Evolutionary conservation across 2,113 vertebrate species (phyloP).

Genomic region (Stictonetta naevosa): DNA sequence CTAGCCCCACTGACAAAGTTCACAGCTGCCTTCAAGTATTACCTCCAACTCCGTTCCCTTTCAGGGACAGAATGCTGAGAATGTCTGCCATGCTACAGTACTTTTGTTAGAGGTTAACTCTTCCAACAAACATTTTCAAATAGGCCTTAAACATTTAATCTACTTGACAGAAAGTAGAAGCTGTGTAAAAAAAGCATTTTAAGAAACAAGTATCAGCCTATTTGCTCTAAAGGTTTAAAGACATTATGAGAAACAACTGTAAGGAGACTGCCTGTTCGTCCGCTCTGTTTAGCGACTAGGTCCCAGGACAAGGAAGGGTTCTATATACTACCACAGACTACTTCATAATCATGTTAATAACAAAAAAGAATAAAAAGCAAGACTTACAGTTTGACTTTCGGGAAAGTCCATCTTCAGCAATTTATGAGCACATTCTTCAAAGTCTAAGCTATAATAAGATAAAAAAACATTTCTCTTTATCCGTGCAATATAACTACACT

Average conservation of each 20-base stretch:
- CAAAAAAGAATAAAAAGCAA: neutral
- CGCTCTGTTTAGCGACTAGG: neutral
- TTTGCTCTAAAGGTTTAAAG: neutral
- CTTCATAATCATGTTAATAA: neutral
- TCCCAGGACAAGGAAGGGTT: fast-evolving
- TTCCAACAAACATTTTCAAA: neutral
- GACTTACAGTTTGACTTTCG: slow-evolving; percentile 92
- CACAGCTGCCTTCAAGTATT: neutral
- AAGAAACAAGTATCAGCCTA: neutral
- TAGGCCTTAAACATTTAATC: neutral
- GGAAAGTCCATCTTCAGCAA: slow-evolving; percentile 98
- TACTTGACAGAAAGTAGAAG: neutral
- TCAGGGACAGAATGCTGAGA: neutral
- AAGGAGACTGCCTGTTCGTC: neutral
- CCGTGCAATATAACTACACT: neutral
- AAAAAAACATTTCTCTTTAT: neutral
- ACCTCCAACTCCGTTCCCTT: neutral
- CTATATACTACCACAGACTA: neutral
- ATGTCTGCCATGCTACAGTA: neutral
- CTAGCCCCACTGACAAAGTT: neutral
- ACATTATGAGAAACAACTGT: neutral
- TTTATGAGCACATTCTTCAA: slow-evolving; percentile 98
- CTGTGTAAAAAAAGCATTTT: neutral
- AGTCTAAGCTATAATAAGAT: slow-evolving; percentile 89
- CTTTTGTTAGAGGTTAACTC: neutral